A percentile compares a stretch with the other conserved stretches of the same genome.
Conservation (phyloP, 2,888 invertebrate genomes). For the Sepioteuthis lessoniana region DNA sequence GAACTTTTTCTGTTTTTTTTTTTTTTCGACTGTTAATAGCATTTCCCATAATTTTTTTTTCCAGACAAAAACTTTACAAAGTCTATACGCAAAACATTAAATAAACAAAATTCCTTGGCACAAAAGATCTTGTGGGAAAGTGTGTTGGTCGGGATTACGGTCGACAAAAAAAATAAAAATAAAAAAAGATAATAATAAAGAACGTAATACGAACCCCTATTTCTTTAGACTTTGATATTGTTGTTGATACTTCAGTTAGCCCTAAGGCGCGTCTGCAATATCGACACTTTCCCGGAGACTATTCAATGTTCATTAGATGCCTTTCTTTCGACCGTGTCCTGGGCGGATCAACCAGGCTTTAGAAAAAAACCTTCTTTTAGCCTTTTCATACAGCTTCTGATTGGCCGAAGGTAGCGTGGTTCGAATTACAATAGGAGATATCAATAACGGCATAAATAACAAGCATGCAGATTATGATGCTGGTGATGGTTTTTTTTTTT, state of each 20-base stretch:
- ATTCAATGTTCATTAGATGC: conserved; percentile 33
- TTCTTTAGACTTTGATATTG: not conserved
- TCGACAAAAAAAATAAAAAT: not conserved
- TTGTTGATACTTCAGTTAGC: conserved; percentile 10
- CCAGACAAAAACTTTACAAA: not conserved
- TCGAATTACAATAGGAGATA: not conserved
- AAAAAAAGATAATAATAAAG: too few species aligned
- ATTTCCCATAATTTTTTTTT: not conserved
- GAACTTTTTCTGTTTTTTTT: too few species aligned
- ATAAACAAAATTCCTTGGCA: not conserved
- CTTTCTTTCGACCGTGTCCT: conserved; percentile 33
- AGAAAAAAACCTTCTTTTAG: not conserved
- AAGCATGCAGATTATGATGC: not conserved
- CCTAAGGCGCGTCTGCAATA: not conserved
- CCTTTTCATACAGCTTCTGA: not conserved
- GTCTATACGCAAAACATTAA: not conserved
- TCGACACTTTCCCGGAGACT: conserved; percentile 18
- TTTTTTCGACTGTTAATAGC: not conserved
- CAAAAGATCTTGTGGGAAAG: not conserved
- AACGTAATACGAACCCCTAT: not conserved
- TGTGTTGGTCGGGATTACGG: not conserved
- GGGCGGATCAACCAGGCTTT: not conserved
- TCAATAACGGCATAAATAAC: not conserved
- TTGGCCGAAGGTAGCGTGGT: not conserved
- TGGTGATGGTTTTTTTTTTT: not conserved